phyloP scores from a whole-genome alignment of 2,797 vertebrate species.

The Cetoscarus ocellatus region DNA sequence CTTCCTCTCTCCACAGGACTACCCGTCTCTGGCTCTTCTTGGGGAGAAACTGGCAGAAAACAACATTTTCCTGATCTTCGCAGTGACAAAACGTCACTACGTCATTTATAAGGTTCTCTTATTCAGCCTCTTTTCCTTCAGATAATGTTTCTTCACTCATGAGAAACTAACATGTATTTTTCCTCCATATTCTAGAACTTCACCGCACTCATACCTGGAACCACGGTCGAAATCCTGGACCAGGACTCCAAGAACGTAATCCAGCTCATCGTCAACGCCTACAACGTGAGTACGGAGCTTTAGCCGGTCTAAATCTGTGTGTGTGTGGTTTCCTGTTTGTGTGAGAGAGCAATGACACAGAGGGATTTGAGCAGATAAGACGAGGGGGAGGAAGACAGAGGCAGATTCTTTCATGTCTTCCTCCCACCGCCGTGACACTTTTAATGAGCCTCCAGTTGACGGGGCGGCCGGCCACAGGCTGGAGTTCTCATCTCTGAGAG shows the following conservation, averaged over 20 bases:
- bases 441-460: constrained; percentile 36
- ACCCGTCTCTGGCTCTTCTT: constrained; percentile 95
- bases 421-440: constrained; percentile 2
- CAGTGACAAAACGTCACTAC: constrained; percentile 93
- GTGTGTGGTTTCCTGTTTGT: constrained; percentile 34
- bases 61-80: constrained; percentile 97
- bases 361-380: constrained; percentile 8
- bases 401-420: constrained; percentile 21
- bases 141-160: accelerated
- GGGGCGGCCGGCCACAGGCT: background rate
- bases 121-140: no score
- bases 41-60: constrained; percentile 97
- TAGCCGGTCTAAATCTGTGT: background rate
- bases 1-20: constrained; percentile 85
- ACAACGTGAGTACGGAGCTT: constrained; percentile 89
- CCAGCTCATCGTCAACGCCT: constrained; percentile 95
- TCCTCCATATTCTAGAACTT: constrained; percentile 87
- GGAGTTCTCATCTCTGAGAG: constrained; percentile 20
- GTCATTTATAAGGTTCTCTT: constrained; percentile 93
- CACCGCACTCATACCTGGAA: constrained; percentile 95
- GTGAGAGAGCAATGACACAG: background rate
- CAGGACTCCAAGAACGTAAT: constrained; percentile 97
- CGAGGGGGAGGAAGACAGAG: background rate
- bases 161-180: background rate
- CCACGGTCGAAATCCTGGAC: constrained; percentile 96